A percentile compares a stretch with the other conserved stretches of the same genome.
Conservation (phyloP, 2,113 vertebrate genomes). For the Uria aalge region DNA sequence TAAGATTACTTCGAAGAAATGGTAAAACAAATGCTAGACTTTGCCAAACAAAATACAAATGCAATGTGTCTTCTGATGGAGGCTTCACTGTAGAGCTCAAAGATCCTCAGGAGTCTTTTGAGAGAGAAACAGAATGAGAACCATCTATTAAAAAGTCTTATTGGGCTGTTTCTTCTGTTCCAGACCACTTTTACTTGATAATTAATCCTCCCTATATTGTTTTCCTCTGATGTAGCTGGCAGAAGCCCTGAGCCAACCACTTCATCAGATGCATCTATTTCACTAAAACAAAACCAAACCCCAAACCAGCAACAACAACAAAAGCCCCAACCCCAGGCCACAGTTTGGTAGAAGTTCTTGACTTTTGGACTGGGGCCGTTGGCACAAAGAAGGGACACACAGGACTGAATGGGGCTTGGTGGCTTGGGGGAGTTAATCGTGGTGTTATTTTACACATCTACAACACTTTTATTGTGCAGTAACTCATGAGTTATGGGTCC, state of each 20-base stretch:
- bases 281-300: neutral
- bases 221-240: neutral
- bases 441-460: conserved; percentile 70
- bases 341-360: neutral
- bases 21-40: neutral
- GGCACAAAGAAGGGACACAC: neutral
- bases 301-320: neutral
- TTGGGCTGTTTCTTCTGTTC: neutral
- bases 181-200: neutral
- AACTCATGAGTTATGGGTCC: conserved; percentile 68
- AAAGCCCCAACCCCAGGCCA: neutral
- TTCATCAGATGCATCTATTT: neutral
- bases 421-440: conserved; percentile 31
- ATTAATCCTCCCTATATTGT: neutral
- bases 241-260: neutral
- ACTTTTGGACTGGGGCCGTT: neutral
- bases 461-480: conserved; percentile 71
- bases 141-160: neutral
- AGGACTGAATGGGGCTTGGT: neutral
- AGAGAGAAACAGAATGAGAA: neutral
- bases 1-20: conserved; percentile 40
- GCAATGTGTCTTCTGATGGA: neutral
- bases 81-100: neutral
- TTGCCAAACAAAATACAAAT: neutral
- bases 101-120: neutral